phyloP scores from a whole-genome alignment of 2,113 vertebrate species.

The Sceloporus undulatus region DNA sequence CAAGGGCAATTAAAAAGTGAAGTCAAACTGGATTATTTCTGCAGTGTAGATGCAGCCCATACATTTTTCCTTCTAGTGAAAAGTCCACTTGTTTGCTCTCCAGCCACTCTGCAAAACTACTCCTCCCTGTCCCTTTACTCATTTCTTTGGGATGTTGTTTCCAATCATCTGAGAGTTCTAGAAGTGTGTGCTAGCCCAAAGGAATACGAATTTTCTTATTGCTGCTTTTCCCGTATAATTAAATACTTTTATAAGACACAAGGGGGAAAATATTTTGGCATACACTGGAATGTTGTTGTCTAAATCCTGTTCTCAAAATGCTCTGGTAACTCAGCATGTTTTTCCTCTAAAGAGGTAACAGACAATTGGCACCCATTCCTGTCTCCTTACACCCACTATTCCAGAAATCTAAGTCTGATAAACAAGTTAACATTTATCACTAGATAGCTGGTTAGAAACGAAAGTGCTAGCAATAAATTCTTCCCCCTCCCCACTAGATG shows the following conservation, averaged over 20 bases:
- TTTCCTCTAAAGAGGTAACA: neutral
- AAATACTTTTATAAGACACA: too few relatives aligned
- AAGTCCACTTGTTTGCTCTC: neutral
- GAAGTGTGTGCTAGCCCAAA: neutral
- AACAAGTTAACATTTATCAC: constrained; percentile 24
- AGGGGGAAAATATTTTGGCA: neutral
- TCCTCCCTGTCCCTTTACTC: neutral
- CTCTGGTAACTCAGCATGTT: neutral
- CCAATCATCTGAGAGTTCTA: neutral
- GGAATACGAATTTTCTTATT: neutral
- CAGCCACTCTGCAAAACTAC: neutral
- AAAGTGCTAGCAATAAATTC: neutral
- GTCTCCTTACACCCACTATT: neutral
- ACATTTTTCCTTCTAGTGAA: neutral
- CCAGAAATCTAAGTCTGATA: constrained; percentile 10
- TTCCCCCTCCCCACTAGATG: neutral
- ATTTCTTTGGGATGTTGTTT: too few relatives aligned
- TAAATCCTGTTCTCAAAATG: neutral
- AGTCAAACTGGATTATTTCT: too few relatives aligned
- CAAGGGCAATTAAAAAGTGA: too few relatives aligned
- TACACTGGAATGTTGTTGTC: neutral
- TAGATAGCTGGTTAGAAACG: neutral
- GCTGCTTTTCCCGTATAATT: neutral
- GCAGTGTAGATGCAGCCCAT: too few relatives aligned
- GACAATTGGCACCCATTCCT: constrained; percentile 16